A percentile compares a stretch with the other conserved stretches of the same genome.
Evolutionary conservation across 2,888 invertebrate species (phyloP).

Genomic region (Pandemis corylana): DNA sequence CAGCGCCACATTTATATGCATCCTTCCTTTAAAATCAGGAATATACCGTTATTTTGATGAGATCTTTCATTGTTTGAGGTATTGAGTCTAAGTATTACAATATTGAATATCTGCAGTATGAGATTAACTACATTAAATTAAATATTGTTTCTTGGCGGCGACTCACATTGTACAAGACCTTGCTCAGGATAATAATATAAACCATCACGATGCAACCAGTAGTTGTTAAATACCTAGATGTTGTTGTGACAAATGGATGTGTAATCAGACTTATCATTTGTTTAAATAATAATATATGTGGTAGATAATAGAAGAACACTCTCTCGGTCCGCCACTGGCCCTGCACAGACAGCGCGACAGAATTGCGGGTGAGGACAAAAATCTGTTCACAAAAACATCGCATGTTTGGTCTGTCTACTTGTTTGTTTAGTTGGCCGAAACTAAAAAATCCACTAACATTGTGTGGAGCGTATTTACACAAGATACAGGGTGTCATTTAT

Average conservation of each 20-base stretch:
- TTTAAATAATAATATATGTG: constrained; percentile 11
- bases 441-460: constrained; percentile 64
- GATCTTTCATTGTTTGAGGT: no score
- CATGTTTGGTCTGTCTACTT: constrained; percentile 61
- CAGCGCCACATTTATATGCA: neutral
- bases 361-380: constrained; percentile 57
- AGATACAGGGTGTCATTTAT: constrained; percentile 51
- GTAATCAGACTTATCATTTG: neutral
- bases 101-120: no score
- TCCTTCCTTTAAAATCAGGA: neutral
- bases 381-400: constrained; percentile 60
- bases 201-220: neutral
- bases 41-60: no score
- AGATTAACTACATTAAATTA: no score
- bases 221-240: neutral
- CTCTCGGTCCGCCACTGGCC: constrained; percentile 41
- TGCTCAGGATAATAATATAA: neutral
- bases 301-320: constrained; percentile 11
- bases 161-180: no score
- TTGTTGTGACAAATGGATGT: neutral
- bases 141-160: no score
- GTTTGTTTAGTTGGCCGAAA: constrained; percentile 71
- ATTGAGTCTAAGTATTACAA: no score
- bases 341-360: constrained; percentile 46
- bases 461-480: constrained; percentile 58